Percentiles rank a stretch among this genome's conserved stretches.
Evolutionary conservation across 2,113 vertebrate species (phyloP).

Genomic region (Sander vitreus): DNA sequence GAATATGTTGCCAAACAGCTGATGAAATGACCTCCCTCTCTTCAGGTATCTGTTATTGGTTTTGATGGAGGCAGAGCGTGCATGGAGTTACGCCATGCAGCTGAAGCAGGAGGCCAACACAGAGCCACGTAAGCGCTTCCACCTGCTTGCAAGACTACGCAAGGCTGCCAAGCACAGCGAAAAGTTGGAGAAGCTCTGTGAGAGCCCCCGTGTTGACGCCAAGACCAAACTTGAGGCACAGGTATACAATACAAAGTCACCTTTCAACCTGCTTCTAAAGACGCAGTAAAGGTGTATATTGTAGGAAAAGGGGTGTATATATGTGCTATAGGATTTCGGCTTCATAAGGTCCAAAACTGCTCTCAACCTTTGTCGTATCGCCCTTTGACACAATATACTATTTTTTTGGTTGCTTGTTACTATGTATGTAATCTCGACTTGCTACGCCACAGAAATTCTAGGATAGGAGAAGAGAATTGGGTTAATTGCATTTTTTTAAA

Average conservation of each 20-base stretch:
- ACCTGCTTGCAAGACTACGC: slow-evolving; percentile 92
- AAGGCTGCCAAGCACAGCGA: slow-evolving; percentile 96
- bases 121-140: slow-evolving; percentile 96
- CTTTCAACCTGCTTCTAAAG: not conserved
- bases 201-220: slow-evolving; percentile 93
- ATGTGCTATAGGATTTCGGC: not conserved
- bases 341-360: not conserved
- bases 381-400: not conserved
- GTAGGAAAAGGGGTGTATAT: not conserved
- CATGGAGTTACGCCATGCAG: slow-evolving; percentile 99
- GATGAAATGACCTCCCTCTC: not conserved
- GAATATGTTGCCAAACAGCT: not conserved
- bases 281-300: not conserved
- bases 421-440: not conserved
- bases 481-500: no score
- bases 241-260: slow-evolving; percentile 73
- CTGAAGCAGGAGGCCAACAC: slow-evolving; percentile 99
- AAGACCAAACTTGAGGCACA: slow-evolving; percentile 98
- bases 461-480: no score
- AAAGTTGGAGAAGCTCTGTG: slow-evolving; percentile 94
- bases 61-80: slow-evolving; percentile 96
- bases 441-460: no score
- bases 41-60: slow-evolving; percentile 93
- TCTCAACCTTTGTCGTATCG: not conserved
- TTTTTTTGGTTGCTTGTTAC: not conserved